A percentile compares a stretch with the other conserved stretches of the same genome.
Evolutionary conservation across 2,797 vertebrate species (phyloP).

Genomic region (Falco rusticolus): DNA sequence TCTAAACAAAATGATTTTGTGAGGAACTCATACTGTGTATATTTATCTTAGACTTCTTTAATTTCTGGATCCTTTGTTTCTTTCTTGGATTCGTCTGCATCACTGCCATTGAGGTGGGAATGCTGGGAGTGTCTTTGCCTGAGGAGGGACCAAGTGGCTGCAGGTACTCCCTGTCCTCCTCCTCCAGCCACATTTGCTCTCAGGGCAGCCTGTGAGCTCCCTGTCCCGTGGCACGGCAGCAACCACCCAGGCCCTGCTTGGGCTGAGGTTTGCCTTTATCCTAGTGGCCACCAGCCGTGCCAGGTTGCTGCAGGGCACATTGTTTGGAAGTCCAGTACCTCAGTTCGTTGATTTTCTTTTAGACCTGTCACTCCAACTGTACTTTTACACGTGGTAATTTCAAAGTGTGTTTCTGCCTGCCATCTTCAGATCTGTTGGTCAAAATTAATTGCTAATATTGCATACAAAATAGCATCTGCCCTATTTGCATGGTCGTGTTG

Average conservation of each 20-base stretch:
- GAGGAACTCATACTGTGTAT: not conserved
- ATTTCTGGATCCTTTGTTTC: not conserved
- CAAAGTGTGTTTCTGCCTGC: not conserved
- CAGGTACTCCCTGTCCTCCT: not conserved
- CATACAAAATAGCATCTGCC: not conserved
- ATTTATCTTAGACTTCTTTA: not conserved
- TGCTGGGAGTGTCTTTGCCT: not conserved
- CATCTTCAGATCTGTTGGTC: not conserved
- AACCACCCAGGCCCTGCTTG: fast-evolving
- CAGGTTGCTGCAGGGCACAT: not conserved
- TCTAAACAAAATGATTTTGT: not conserved
- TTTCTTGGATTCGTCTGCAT: not conserved
- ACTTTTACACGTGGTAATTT: not conserved
- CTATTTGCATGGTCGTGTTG: not conserved
- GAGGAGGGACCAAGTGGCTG: not conserved
- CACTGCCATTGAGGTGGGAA: not conserved
- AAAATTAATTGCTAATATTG: not conserved
- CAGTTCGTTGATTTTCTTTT: fast-evolving
- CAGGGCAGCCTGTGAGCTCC: not conserved
- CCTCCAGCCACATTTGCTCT: not conserved
- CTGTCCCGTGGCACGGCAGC: not conserved
- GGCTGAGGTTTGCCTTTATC: not conserved
- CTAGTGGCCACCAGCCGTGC: not conserved
- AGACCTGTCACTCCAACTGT: not conserved
- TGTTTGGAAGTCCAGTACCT: not conserved